Percentiles rank a stretch among this genome's conserved stretches.
Evolutionary conservation across 2,113 vertebrate genomes (phyloP).

Genomic region (Catharus fuscescens): DNA sequence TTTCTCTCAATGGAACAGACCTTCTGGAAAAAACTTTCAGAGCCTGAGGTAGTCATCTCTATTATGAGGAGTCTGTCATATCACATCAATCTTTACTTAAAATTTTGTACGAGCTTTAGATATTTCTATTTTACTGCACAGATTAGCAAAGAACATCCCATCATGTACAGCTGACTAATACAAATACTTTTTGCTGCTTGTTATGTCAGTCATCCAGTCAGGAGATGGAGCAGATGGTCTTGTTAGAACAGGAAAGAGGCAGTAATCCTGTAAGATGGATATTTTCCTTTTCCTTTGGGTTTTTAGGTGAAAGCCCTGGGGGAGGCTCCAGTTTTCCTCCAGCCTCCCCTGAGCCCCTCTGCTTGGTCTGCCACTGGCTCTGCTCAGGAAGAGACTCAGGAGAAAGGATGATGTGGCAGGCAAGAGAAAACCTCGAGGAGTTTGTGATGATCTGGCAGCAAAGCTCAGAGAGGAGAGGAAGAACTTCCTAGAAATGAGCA

Average conservation of each 20-base stretch:
- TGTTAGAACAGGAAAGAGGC: background rate
- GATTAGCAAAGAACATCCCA: background rate
- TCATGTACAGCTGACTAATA: background rate
- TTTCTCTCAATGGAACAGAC: background rate
- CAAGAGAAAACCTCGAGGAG: background rate
- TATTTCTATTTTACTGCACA: background rate
- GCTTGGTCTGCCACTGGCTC: background rate
- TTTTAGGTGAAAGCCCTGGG: background rate
- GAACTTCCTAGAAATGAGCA: background rate
- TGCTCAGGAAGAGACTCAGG: background rate
- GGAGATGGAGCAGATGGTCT: background rate
- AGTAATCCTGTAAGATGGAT: background rate
- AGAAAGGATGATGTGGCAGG: background rate
- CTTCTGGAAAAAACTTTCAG: background rate
- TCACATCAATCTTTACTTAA: background rate
- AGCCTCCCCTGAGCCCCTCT: background rate
- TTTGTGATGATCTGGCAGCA: background rate
- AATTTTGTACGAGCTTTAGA: background rate
- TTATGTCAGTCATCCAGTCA: background rate
- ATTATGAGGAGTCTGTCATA: background rate
- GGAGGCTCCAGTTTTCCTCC: background rate
- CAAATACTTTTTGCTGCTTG: background rate
- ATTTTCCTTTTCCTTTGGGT: background rate
- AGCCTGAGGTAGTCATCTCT: background rate
- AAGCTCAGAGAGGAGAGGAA: background rate